These are phyloP conservation scores for Peromyscus aztecus DNA, from an alignment of 2,797 vertebrate genomes.

Conservation along the genomic window DNA sequence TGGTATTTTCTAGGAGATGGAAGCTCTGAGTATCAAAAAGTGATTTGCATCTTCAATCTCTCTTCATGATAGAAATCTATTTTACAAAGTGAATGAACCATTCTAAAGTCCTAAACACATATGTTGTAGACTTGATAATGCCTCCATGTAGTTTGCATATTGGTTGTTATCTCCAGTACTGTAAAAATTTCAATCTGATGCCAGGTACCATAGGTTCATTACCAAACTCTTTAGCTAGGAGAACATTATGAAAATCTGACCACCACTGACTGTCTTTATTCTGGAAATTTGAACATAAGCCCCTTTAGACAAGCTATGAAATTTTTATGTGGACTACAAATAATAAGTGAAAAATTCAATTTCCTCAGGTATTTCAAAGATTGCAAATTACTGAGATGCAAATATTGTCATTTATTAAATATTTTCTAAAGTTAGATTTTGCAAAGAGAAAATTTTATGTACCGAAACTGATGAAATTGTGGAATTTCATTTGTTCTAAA, in stretches of 20 bases:
- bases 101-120: neutral
- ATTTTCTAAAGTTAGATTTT: neutral
- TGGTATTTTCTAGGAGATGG: neutral
- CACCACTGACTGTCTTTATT: neutral
- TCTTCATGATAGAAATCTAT: slow-evolving; percentile 31
- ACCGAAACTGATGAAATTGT: neutral
- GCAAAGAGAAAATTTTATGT: neutral
- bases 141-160: neutral
- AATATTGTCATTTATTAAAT: neutral
- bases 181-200: neutral
- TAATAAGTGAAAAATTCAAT: neutral
- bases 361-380: neutral
- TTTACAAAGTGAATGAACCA: slow-evolving; percentile 7
- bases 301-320: neutral
- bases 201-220: neutral
- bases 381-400: neutral
- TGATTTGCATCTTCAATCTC: slow-evolving; percentile 17
- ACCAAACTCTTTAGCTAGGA: neutral
- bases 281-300: neutral
- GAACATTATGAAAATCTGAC: neutral
- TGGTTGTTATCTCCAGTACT: neutral
- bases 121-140: neutral
- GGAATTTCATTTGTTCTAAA: neutral
- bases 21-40: slow-evolving; percentile 34
- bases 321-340: neutral